Percentiles rank a stretch among this genome's conserved stretches.
These are phyloP conservation scores for Anarhynchus alexandrinus DNA, from an alignment of 2,113 vertebrate genomes.

Conservation along the genomic window DNA sequence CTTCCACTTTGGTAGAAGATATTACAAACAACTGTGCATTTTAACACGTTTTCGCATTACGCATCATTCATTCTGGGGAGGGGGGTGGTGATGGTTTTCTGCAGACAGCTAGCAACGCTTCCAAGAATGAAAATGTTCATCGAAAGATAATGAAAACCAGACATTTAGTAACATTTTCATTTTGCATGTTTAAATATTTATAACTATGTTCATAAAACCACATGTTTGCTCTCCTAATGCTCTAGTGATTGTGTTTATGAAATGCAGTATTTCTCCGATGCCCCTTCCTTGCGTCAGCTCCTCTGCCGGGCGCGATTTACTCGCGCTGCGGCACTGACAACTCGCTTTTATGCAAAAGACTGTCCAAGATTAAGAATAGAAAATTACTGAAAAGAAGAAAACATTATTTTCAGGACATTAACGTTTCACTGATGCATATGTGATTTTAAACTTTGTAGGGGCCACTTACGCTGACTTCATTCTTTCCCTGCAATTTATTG, in stretches of 20 bases:
- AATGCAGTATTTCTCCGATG: slow-evolving; percentile 71
- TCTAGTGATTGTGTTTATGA: slow-evolving; percentile 71
- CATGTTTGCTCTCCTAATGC: slow-evolving; percentile 70
- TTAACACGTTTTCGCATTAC: slow-evolving; percentile 41
- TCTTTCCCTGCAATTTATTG: not conserved
- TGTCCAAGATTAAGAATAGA: not conserved
- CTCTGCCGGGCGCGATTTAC: slow-evolving; percentile 27
- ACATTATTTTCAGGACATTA: not conserved
- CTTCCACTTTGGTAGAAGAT: slow-evolving; percentile 49
- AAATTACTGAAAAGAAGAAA: slow-evolving; percentile 14
- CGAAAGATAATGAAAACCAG: slow-evolving; percentile 73
- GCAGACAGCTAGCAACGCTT: slow-evolving; percentile 58
- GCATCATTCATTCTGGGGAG: slow-evolving; percentile 14
- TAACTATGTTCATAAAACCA: slow-evolving; percentile 72
- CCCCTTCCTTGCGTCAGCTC: slow-evolving; percentile 34
- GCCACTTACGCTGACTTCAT: not conserved
- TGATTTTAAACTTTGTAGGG: not conserved
- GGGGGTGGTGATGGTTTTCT: not conserved
- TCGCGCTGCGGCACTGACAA: not conserved
- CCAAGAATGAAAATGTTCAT: slow-evolving; percentile 66
- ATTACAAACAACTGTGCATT: slow-evolving; percentile 49
- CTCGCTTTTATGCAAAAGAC: not conserved
- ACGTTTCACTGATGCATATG: not conserved
- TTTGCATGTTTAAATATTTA: slow-evolving; percentile 80
- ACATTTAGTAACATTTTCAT: slow-evolving; percentile 79